Base-by-base conservation (phyloP, 1,140 invertebrate species). In the Drosophila gunungcola region DNA sequence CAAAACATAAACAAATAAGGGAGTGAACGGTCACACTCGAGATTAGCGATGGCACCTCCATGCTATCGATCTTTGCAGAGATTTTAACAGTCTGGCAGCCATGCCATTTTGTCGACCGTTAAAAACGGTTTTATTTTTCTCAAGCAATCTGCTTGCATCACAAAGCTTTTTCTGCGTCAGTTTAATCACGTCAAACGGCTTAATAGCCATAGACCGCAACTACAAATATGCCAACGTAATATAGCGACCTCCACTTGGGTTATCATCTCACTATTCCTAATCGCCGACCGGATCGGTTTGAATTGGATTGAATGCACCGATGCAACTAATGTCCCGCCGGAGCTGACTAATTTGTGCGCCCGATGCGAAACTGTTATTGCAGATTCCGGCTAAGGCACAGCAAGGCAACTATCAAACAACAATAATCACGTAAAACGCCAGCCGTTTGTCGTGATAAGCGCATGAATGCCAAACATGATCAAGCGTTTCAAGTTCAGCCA, bases 391-490 rank as follows among this genome's bases (percentile, higher is more conserved):
- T 39, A 70, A 41, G 42, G 6, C 62, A 49, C 3, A 21, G 32
- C 3, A 21, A 21, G 60, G 29, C 63, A 62, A 77, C 74, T 69
- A 77, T 68, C 43, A 69, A 49, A 21, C 16, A 0, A 21, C 16
- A 21, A 21, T 39, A 77, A 77, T 77, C 74, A 77, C 74, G 73
- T 77, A 77, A 77, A 77, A 69, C 56, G 64, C 43, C 75, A 77
- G 65, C 39, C 32, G 46, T 25, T 52, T 73, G 45, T 70, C 82
- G 79, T 85, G 82, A 85, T 86, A 86, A 82, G 62, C 69, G 55
- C 82, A 82, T 86, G 83, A 79, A 61, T 78, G 74, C 65, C 63
- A 72, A 69, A 86, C 81, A 86, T 85, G 82, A 86, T 85, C 78
- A 70, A 65, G 45, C 56, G 73, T 63, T 81, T 81, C 78, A 86